Conservation (phyloP, 2,797 vertebrate genomes). For the Enteromius anoplus region DNA sequence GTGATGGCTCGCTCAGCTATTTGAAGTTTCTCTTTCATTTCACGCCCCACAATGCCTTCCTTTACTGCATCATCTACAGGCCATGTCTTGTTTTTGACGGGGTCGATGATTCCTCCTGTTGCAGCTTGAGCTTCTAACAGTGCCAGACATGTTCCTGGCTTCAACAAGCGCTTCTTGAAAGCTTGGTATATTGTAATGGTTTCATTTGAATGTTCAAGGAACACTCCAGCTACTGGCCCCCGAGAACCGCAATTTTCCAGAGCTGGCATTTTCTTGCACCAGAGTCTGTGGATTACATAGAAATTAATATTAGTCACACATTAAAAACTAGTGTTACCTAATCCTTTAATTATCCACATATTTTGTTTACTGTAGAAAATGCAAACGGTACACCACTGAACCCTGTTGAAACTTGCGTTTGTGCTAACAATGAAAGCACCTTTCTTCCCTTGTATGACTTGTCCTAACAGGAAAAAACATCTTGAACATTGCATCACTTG, state of each 20-base stretch:
- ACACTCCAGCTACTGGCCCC: slow-evolving; percentile 86
- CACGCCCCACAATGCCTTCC: slow-evolving; percentile 85
- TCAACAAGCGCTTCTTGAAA: slow-evolving; percentile 89
- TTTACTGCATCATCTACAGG: slow-evolving; percentile 85
- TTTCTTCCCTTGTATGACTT: background rate
- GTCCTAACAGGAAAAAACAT: background rate
- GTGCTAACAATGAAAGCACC: background rate
- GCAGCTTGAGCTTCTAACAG: slow-evolving; percentile 92
- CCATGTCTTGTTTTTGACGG: slow-evolving; percentile 83
- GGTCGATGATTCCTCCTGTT: slow-evolving; percentile 88
- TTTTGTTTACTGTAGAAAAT: background rate
- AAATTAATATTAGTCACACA: background rate
- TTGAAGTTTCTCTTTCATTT: slow-evolving; percentile 91
- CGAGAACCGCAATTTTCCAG: slow-evolving; percentile 67
- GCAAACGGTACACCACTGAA: background rate
- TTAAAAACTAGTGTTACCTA: background rate
- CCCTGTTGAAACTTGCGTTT: background rate
- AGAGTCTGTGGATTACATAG: slow-evolving; percentile 37
- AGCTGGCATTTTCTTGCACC: slow-evolving; percentile 21
- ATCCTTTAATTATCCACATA: background rate
- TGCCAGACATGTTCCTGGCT: slow-evolving; percentile 86
- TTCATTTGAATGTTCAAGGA: slow-evolving; percentile 85
- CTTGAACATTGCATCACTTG: background rate
- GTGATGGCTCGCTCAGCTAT: slow-evolving; percentile 85
- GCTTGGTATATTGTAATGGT: slow-evolving; percentile 90